Conservation (phyloP, 2,113 vertebrate genomes). For the Leucopsar rothschildi region DNA sequence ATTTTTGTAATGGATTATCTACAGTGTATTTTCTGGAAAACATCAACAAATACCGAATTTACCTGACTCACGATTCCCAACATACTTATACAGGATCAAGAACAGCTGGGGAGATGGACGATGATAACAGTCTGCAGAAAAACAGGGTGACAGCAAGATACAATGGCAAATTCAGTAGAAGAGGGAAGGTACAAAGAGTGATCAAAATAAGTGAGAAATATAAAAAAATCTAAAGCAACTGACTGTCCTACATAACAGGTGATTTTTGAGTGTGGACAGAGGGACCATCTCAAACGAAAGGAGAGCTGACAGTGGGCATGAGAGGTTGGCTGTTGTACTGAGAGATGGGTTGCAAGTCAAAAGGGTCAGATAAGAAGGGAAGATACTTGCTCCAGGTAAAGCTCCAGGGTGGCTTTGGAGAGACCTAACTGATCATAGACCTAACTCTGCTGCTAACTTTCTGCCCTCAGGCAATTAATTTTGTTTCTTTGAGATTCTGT, state of each 20-base stretch:
- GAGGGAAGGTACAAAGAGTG: background rate
- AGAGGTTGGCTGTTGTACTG: background rate
- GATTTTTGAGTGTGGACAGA: background rate
- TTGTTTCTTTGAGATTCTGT: background rate
- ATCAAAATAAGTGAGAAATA: constrained; percentile 2
- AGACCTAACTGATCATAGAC: background rate
- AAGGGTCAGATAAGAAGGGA: background rate
- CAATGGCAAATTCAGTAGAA: background rate
- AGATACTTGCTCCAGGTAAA: background rate
- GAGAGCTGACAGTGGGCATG: background rate
- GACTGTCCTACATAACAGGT: background rate
- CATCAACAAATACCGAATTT: background rate
- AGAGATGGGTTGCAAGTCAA: background rate
- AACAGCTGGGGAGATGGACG: background rate
- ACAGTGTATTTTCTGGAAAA: background rate
- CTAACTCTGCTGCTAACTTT: background rate
- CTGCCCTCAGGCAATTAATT: background rate
- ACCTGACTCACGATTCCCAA: background rate
- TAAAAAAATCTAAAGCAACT: background rate
- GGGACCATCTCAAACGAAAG: background rate
- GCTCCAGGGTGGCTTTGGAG: background rate
- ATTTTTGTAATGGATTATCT: background rate
- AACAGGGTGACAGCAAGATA: background rate
- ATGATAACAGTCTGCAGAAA: background rate
- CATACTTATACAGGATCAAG: background rate